A percentile compares a stretch with the other conserved stretches of the same genome.
Evolutionary conservation across 2,113 vertebrate genomes (phyloP).

Genomic region (Ophiodon elongatus): DNA sequence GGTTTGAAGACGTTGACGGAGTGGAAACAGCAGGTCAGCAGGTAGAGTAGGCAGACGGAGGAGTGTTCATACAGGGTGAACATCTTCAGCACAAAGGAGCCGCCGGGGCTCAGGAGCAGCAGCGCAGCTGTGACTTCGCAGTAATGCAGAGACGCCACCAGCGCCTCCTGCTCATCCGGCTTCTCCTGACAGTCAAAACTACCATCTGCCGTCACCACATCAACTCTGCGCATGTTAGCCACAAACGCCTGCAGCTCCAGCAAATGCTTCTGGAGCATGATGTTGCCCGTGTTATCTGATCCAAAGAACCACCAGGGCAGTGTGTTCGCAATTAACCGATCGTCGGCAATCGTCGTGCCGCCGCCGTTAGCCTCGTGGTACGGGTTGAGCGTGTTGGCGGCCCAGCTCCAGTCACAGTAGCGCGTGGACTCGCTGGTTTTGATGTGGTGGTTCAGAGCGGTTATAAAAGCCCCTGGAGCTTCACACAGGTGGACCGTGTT

Average conservation of each 20-base stretch:
- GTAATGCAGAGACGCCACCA: conserved; percentile 92
- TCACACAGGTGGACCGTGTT: conserved; percentile 95
- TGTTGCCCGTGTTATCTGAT: conserved; percentile 93
- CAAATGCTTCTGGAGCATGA: conserved; percentile 90
- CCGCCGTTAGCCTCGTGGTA: conserved; percentile 93
- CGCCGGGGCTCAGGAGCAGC: conserved; percentile 86
- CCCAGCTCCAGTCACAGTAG: conserved; percentile 92
- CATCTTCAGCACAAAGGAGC: conserved; percentile 97
- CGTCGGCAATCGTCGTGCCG: conserved; percentile 90
- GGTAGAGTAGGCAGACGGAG: conserved; percentile 92
- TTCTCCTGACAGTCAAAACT: conserved; percentile 98
- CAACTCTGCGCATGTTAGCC: conserved; percentile 84
- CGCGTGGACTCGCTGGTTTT: conserved; percentile 84
- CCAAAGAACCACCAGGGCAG: conserved; percentile 95
- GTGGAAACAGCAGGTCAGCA: conserved; percentile 92
- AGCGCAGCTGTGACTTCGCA: conserved; percentile 92
- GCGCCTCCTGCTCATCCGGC: conserved; percentile 94
- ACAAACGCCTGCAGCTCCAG: conserved; percentile 88
- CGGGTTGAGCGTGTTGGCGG: conserved; percentile 92
- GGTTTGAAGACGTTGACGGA: conserved; percentile 93
- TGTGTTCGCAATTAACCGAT: conserved; percentile 93
- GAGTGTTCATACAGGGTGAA: conserved; percentile 96
- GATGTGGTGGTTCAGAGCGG: conserved; percentile 93
- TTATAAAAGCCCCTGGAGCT: conserved; percentile 94
- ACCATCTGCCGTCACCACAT: conserved; percentile 95